Evolutionary conservation across 1,140 invertebrate genomes (phyloP).

Genomic region (Stegodyphus mimosarum): DNA sequence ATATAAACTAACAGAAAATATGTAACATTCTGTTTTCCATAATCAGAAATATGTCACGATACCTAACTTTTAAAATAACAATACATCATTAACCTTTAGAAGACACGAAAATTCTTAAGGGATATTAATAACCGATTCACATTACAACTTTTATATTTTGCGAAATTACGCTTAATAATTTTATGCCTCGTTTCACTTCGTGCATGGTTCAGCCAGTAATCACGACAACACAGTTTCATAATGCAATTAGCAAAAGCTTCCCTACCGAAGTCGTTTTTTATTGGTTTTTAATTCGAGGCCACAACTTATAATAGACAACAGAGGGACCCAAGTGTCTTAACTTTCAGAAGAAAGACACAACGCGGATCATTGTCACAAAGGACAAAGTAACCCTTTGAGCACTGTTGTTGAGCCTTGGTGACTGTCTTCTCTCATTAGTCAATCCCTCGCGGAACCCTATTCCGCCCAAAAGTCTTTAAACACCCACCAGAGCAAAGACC

Average conservation of each 20-base stretch:
- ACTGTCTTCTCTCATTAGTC: constrained; percentile 46
- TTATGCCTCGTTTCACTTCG: no score
- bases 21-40: no score
- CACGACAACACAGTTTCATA: background rate
- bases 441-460: background rate
- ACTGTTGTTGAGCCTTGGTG: constrained; percentile 14
- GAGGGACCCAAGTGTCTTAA: constrained; percentile 30
- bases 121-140: no score
- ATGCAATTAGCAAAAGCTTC: constrained; percentile 30
- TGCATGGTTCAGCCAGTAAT: background rate
- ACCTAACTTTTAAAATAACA: no score
- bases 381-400: constrained; percentile 40
- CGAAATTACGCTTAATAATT: no score
- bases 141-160: no score
- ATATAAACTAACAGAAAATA: no score
- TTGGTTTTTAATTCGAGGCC: constrained; percentile 29
- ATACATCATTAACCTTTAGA: no score
- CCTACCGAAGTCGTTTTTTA: constrained; percentile 6
- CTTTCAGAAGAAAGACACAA: constrained; percentile 40
- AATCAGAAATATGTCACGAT: no score
- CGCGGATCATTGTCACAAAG: constrained; percentile 35
- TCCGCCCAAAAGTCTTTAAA: background rate
- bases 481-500: constrained; percentile 21
- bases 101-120: no score
- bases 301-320: constrained; percentile 46